Percentiles rank a stretch among this genome's conserved stretches.
These are phyloP conservation scores for Crotalus horridus DNA, from an alignment of 2,113 vertebrate species.

Conservation along the genomic window DNA sequence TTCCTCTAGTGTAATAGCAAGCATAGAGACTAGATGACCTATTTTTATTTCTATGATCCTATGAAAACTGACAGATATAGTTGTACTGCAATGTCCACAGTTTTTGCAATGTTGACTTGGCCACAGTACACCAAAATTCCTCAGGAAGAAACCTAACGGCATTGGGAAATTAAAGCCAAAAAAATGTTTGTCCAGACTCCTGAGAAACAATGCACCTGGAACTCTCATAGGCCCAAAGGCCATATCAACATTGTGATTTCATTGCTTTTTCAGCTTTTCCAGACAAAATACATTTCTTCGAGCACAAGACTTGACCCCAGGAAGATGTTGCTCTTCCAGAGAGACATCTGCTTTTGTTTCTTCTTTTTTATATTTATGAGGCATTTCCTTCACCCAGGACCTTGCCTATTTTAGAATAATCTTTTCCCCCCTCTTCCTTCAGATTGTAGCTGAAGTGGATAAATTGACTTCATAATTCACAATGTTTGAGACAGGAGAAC, in stretches of 20 bases:
- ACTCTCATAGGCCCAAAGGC: constrained; percentile 15
- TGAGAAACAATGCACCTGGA: constrained; percentile 25
- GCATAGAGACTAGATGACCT: not conserved
- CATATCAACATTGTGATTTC: not conserved
- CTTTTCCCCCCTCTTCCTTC: not conserved
- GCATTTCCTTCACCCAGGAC: constrained; percentile 9
- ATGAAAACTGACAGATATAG: not conserved
- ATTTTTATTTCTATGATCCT: not conserved
- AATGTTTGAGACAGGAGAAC: constrained; percentile 1
- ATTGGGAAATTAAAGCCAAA: constrained; percentile 10
- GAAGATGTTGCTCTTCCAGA: not conserved
- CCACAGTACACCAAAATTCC: not conserved
- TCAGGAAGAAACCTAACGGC: not conserved
- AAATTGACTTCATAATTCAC: not conserved
- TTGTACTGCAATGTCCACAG: not conserved
- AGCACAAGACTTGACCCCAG: not conserved
- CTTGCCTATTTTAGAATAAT: constrained; percentile 25
- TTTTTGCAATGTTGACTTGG: constrained; percentile 11
- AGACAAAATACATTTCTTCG: constrained; percentile 14
- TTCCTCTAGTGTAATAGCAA: not conserved
- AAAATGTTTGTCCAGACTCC: constrained; percentile 24
- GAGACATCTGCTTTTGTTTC: constrained; percentile 25
- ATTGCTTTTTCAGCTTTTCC: constrained; percentile 28
- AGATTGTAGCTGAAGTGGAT: constrained; percentile 19
- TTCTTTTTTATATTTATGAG: constrained; percentile 29